Evolutionary conservation across 64 coral and sea anemone genomes (phyloP), one percentile per base, ranked within the genome.

Genomic region (Cladopsammia gracilis): DNA sequence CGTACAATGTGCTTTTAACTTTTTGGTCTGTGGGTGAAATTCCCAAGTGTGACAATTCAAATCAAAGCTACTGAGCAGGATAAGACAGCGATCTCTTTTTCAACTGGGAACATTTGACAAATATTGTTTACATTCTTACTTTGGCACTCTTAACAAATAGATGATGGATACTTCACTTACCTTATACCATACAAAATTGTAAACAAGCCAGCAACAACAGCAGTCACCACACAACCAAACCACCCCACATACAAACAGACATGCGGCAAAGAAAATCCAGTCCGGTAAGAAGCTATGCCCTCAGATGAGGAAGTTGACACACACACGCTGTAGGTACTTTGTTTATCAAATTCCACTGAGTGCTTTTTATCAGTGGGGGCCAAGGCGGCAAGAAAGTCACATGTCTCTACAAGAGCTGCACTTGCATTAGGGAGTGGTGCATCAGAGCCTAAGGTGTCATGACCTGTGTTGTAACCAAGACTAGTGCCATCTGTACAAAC

Each of bases 161-260:
- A 6, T 0, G 6, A 11, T 54, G 11, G 11, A 2, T 6, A 45
- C 14, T 15, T 3, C 60, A 26, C 82, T 64, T 34, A 93, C 91
- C 91, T 93, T 20, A 77, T 7, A 76, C 91, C 91, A 87, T 78
- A 93, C 91, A 72, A 93, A 13, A 93, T 24, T 15, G 91, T 87
- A 12, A 87, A 54, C 53, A 70, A 51, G 42, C 20, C 82, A 58
- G 81, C 71, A 67, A 51, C 23, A 47, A 46, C 12, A 78, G 62
- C 70, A 25, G 91, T 93, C 15, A 42, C 10, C 15, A 61, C 14
- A 87, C 91, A 93, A 2, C 91, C 91, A 58, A 87, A 22, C 91
- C 91, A 93, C 15, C 69, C 91, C 62, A 93, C 47, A 25, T 75
- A 93, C 6, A 78, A 49, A 59, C 66, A 93, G 14, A 42, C 60